Evolutionary conservation across 2,113 vertebrate genomes (phyloP).

Genomic region (Nycticorax nycticorax): DNA sequence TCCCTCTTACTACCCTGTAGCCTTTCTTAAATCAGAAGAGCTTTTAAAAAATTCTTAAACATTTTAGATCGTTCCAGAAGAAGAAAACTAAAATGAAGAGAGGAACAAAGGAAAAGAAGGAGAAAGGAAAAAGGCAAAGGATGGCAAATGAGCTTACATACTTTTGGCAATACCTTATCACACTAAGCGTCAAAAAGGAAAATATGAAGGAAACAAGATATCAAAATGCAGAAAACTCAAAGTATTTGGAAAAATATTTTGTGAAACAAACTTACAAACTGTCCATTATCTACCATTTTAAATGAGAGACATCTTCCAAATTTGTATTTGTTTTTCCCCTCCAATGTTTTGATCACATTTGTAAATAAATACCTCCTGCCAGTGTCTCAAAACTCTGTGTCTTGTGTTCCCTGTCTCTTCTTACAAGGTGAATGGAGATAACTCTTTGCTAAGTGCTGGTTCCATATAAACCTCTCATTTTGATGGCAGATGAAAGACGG

Average conservation of each 20-base stretch:
- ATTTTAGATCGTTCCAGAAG: not conserved
- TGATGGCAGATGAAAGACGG: not conserved
- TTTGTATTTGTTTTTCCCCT: not conserved
- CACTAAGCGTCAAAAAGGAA: not conserved
- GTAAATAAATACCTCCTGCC: not conserved
- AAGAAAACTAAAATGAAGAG: not conserved
- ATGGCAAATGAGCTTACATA: not conserved
- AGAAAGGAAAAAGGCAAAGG: not conserved
- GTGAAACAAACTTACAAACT: not conserved
- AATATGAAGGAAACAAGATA: not conserved
- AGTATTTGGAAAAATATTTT: not conserved
- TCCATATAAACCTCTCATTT: not conserved
- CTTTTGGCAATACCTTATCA: not conserved
- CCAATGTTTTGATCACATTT: not conserved
- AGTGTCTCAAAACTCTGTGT: not conserved
- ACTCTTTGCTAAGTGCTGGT: not conserved
- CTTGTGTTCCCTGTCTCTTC: not conserved
- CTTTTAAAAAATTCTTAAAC: not conserved
- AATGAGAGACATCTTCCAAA: not conserved
- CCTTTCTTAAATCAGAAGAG: not conserved
- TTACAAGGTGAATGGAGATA: not conserved
- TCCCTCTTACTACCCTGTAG: not conserved
- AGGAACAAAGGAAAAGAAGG: not conserved
- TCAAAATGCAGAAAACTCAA: not conserved
- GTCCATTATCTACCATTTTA: not conserved